Evolutionary conservation across 2,888 invertebrate species (phyloP), one percentile per base, ranked within the genome.

Genomic region (Gortyna flavago): DNA sequence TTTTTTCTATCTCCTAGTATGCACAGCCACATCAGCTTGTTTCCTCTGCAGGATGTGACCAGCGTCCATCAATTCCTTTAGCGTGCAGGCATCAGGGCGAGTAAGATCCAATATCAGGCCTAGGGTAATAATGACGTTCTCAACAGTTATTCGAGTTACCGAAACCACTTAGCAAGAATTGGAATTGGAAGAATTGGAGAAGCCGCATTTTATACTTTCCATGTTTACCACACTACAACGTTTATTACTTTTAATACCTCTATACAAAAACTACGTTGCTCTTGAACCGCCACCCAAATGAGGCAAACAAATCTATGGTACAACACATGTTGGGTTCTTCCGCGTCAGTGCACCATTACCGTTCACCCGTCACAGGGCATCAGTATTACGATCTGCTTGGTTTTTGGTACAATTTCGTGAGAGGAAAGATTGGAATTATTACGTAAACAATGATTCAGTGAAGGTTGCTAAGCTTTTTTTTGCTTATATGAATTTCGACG

Each of bases 261-360:
- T 35, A 44, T 5, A 80, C n/a, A 69, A 61, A 35, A 35, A n/a
- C 13, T 32, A 32, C 61, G 35, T 57, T 59, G 29, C 2, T 83
- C 72, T 80, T 80, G 75, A 69, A 62, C 32, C 29, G 13, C 21
- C 9, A 64, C 35, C 54, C 44, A 69, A 81, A 70, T 70, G 64
- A 59, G 5, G 65, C 70, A 73, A 80, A 78, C 79, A 73, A 73
- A 83, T 83, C 61, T 61, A 72, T 6, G 67, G 16, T 59, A 81
- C 71, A 54, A 68, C 51, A 72, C 78, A 83, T 79, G 75, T 75
- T 70, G 61, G 66, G 25, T 57, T 59, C 21, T 83, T 79, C 38
- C 83, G 68, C 83, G 80, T 79, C 79, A 68, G 59, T 44, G n/a
- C 32, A 8, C 61, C 84, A 79, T 83, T 79, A 82, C 61, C 35